A percentile compares a stretch with the other conserved stretches of the same genome.
These are phyloP conservation scores for Sylvia borin DNA, from an alignment of 2,797 vertebrate species.

Conservation along the genomic window DNA sequence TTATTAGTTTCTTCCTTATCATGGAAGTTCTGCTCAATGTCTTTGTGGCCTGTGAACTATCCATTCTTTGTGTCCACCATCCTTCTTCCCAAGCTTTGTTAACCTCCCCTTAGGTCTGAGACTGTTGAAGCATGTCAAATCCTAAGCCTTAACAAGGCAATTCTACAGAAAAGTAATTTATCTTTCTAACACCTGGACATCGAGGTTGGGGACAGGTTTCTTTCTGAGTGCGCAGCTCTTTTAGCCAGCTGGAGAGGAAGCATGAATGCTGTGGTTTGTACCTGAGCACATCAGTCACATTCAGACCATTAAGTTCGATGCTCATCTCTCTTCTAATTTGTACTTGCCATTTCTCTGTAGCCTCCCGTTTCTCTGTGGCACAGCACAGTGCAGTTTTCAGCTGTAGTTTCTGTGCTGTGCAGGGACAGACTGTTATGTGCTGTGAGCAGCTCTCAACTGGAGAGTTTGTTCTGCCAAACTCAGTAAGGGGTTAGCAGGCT, in stretches of 20 bases:
- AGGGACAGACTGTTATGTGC: not conserved
- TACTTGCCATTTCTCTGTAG: not conserved
- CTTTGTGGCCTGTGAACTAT: not conserved
- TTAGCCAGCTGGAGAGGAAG: not conserved
- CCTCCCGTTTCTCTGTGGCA: not conserved
- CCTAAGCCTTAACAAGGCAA: not conserved
- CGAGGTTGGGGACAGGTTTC: too few relatives aligned
- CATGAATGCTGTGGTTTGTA: not conserved
- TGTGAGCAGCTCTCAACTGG: rapidly evolving
- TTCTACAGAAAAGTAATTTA: not conserved
- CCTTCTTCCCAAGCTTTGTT: not conserved
- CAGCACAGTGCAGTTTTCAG: not conserved
- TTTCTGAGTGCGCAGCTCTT: not conserved
- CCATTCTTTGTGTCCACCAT: not conserved
- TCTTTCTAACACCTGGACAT: not conserved
- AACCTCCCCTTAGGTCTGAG: not conserved
- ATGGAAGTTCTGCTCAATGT: not conserved
- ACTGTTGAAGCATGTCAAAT: not conserved
- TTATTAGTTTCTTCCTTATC: not conserved
- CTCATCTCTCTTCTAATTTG: rapidly evolving
- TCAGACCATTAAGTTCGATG: not conserved
- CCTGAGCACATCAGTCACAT: not conserved
- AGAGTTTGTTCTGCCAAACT: not conserved
- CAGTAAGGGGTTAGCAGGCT: not conserved
- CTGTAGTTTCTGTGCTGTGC: not conserved